Conservation (phyloP, 2,113 vertebrate genomes). For the Rynchops niger region DNA sequence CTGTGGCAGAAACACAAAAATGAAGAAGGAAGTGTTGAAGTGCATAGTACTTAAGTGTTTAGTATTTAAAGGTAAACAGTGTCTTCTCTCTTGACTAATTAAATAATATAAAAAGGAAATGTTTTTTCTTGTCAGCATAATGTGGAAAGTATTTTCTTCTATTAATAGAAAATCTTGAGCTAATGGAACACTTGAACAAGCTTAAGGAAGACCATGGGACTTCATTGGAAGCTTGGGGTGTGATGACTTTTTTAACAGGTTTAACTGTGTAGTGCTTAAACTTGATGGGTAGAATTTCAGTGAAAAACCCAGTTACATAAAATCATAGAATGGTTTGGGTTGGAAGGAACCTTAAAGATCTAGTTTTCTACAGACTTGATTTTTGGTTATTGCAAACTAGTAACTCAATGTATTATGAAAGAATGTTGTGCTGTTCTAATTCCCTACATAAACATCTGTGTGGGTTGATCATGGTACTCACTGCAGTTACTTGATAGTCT, state of each 20-base stretch:
- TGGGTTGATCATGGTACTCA: background rate
- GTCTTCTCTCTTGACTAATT: background rate
- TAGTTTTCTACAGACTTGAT: background rate
- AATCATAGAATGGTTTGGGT: background rate
- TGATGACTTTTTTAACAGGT: background rate
- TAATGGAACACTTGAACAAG: slow-evolving; percentile 3
- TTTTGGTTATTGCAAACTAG: background rate
- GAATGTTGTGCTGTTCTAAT: background rate
- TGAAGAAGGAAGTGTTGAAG: slow-evolving; percentile 9
- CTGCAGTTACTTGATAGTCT: background rate
- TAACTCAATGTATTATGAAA: background rate
- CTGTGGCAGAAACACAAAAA: background rate
- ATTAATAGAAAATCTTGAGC: slow-evolving; percentile 39
- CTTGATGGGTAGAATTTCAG: background rate
- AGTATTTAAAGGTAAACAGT: background rate
- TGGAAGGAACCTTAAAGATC: background rate
- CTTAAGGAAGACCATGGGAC: background rate
- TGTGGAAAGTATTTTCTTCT: slow-evolving; percentile 57
- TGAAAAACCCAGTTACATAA: background rate
- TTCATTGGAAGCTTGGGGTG: background rate
- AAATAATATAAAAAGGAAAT: slow-evolving; percentile 18
- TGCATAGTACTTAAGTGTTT: background rate
- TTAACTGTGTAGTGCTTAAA: background rate
- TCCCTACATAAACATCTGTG: background rate
- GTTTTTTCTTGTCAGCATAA: slow-evolving; percentile 11